Percentiles rank a stretch among this genome's conserved stretches.
Conservation (phyloP, 2,888 invertebrate genomes). For the Subacronicta megacephala region DNA sequence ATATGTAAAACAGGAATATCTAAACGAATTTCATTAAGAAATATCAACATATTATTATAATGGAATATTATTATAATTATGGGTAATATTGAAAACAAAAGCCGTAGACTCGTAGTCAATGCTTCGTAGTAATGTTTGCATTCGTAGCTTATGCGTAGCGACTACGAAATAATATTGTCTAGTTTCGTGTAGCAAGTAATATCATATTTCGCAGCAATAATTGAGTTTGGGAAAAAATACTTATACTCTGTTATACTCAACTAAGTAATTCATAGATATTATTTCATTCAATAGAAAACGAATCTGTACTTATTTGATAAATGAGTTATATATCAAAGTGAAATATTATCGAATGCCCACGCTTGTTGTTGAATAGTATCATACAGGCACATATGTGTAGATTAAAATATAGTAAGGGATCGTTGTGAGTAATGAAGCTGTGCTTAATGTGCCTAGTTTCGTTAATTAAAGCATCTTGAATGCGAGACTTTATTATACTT, state of each 20-base stretch:
- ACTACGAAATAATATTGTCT: slow-evolving; percentile 18
- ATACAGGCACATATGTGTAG: neutral
- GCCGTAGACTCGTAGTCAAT: neutral
- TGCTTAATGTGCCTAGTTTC: slow-evolving; percentile 15
- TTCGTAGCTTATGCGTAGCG: slow-evolving; percentile 11
- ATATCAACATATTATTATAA: slow-evolving; percentile 8
- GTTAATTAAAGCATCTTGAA: slow-evolving; percentile 30
- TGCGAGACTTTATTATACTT: slow-evolving; percentile 26
- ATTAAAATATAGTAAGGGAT: slow-evolving; percentile 16
- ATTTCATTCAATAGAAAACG: slow-evolving; percentile 35
- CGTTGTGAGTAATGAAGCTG: slow-evolving; percentile 28
- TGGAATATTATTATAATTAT: neutral
- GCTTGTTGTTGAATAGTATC: slow-evolving; percentile 6
- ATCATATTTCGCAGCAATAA: slow-evolving; percentile 31
- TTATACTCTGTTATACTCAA: slow-evolving; percentile 19
- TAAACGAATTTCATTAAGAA: slow-evolving; percentile 19
- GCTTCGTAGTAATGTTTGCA: slow-evolving; percentile 4
- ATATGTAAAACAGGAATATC: slow-evolving; percentile 8
- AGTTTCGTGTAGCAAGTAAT: slow-evolving; percentile 20
- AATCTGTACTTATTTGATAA: slow-evolving; percentile 36
- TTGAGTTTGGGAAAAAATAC: slow-evolving; percentile 22
- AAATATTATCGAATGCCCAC: slow-evolving; percentile 32
- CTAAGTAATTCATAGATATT: slow-evolving; percentile 39
- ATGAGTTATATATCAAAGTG: slow-evolving; percentile 32
- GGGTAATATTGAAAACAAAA: neutral